Evolutionary conservation across 2,113 vertebrate species (phyloP).

Genomic region (Datnioides undecimradiatus): DNA sequence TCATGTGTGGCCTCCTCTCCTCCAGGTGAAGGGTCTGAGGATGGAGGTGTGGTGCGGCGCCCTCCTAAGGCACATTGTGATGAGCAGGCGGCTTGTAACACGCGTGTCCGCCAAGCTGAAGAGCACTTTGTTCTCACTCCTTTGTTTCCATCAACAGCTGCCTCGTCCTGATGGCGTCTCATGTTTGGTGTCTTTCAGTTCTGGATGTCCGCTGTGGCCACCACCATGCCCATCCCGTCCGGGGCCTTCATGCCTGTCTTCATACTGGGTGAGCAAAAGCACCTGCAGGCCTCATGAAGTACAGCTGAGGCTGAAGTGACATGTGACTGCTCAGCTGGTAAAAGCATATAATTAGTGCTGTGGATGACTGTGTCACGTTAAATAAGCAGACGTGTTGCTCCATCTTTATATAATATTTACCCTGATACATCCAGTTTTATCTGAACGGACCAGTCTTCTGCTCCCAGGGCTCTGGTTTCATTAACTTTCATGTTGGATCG

Average conservation of each 20-base stretch:
- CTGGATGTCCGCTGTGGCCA: conserved; percentile 95
- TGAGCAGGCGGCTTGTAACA: background rate
- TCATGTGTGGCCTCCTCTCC: background rate
- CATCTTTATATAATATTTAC: too few species aligned
- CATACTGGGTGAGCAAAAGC: conserved; percentile 87
- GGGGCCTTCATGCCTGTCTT: conserved; percentile 98
- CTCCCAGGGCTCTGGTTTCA: background rate
- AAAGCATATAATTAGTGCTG: background rate
- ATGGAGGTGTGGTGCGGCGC: too few species aligned
- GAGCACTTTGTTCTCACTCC: too few species aligned
- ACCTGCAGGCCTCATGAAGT: background rate
- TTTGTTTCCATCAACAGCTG: background rate
- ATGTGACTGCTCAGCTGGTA: background rate
- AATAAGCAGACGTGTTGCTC: too few species aligned
- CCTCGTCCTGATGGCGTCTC: background rate
- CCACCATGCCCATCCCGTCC: conserved; percentile 95
- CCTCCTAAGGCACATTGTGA: too few species aligned
- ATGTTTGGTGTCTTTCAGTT: conserved; percentile 83
- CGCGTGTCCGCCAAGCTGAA: background rate
- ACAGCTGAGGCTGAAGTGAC: background rate
- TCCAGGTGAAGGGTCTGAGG: too few species aligned
- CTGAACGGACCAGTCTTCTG: background rate
- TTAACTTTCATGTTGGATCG: background rate
- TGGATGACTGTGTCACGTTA: too few species aligned
- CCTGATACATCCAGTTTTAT: background rate